Conservation (phyloP, 2,113 vertebrate species). For the Miniopterus natalensis region DNA sequence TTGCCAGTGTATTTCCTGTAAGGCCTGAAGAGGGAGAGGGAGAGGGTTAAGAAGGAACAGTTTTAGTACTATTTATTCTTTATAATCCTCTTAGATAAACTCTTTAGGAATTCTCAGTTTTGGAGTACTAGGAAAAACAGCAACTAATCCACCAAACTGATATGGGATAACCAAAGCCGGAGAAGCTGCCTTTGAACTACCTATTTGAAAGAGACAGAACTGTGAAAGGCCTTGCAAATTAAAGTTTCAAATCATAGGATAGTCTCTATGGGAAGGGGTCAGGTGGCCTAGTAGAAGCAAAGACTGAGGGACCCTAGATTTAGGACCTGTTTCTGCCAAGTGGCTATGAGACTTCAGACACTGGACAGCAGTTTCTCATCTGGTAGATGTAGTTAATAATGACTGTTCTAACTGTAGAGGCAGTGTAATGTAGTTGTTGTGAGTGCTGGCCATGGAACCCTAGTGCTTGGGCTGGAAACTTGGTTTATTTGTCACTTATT, state of each 20-base stretch:
- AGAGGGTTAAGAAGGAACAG: neutral
- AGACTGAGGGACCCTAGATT: neutral
- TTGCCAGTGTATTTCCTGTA: conserved; percentile 64
- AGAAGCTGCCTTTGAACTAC: neutral
- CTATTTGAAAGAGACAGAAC: neutral
- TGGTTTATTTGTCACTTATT: conserved; percentile 15
- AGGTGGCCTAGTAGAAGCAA: neutral
- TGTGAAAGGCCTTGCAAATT: neutral
- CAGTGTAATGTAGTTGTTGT: neutral
- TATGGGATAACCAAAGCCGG: neutral
- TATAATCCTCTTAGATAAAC: conserved; percentile 40
- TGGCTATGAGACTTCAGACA: neutral
- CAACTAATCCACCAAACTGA: neutral
- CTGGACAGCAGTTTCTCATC: neutral
- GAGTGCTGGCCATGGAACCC: neutral
- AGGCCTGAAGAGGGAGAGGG: conserved; percentile 11
- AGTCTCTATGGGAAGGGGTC: neutral
- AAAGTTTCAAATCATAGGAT: neutral
- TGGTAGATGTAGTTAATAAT: neutral
- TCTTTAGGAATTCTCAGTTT: conserved; percentile 43
- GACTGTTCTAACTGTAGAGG: neutral
- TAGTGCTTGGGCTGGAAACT: conserved; percentile 6
- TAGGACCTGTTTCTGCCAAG: neutral
- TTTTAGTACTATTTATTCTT: neutral
- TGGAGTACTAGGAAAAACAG: conserved; percentile 7